Conservation (phyloP, 2,888 invertebrate genomes). For the Syritta pipiens region DNA sequence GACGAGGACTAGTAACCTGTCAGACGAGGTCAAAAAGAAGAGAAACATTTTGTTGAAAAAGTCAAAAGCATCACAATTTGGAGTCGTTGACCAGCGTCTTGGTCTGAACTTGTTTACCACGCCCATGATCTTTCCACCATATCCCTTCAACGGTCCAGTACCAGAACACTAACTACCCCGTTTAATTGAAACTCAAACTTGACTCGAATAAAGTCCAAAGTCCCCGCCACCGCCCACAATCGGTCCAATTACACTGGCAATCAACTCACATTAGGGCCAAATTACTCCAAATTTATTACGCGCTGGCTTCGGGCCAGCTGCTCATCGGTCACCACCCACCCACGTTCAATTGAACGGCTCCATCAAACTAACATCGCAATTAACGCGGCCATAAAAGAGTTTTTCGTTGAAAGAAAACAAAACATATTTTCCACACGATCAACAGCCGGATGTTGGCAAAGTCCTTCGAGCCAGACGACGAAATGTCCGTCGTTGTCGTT, state of each 20-base stretch:
- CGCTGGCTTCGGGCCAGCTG: slow-evolving; percentile 28
- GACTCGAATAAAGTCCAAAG: slow-evolving; percentile 18
- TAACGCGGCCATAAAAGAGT: slow-evolving; percentile 38
- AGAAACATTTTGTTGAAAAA: too few relatives aligned
- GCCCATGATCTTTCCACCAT: too few relatives aligned
- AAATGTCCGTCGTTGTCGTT: slow-evolving; percentile 39
- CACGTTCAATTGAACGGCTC: background rate
- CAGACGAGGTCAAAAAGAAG: too few relatives aligned
- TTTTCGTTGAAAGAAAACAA: slow-evolving; percentile 42
- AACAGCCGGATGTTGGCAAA: slow-evolving; percentile 1
- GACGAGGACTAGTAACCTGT: too few relatives aligned
- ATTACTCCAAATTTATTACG: slow-evolving; percentile 56
- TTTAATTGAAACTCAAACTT: background rate
- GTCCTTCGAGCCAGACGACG: slow-evolving; percentile 10
- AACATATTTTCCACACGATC: slow-evolving; percentile 46
- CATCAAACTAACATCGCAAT: slow-evolving; percentile 37
- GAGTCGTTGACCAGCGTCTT: too few relatives aligned
- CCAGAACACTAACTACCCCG: background rate
- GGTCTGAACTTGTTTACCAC: too few relatives aligned
- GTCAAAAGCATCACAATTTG: too few relatives aligned
- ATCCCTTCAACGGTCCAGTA: too few relatives aligned
- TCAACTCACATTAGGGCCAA: slow-evolving; percentile 55
- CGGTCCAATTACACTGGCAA: slow-evolving; percentile 57
- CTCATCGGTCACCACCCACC: background rate
- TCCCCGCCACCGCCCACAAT: slow-evolving; percentile 35